A percentile compares a stretch with the other conserved stretches of the same genome.
These are phyloP conservation scores for Gracilinanus agilis DNA, from an alignment of 2,113 vertebrate genomes.

Conservation along the genomic window DNA sequence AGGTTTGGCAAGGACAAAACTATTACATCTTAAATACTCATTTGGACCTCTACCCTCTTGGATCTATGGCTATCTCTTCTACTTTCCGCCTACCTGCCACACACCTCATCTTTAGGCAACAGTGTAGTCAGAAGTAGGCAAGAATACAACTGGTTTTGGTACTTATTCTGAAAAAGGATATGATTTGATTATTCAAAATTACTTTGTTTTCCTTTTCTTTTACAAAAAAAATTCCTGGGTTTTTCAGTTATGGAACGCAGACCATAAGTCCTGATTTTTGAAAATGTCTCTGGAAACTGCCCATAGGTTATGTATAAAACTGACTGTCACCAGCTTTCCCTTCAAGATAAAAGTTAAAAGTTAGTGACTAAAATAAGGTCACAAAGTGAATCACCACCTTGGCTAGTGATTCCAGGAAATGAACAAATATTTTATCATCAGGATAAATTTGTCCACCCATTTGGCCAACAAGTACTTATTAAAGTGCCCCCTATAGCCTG, in stretches of 20 bases:
- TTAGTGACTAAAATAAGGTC: background rate
- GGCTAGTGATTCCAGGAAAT: background rate
- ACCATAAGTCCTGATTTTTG: slow-evolving; percentile 29
- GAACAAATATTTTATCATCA: background rate
- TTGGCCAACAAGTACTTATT: background rate
- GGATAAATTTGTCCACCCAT: background rate
- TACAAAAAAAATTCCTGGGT: slow-evolving; percentile 7
- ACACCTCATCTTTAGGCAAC: background rate
- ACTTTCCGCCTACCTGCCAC: background rate
- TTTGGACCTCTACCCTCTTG: background rate
- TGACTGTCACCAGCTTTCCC: background rate
- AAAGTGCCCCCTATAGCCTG: background rate
- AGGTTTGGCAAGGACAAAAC: background rate
- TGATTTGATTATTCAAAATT: background rate
- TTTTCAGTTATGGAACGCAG: slow-evolving; percentile 26
- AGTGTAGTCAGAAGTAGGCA: slow-evolving; percentile 21
- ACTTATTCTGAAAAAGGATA: slow-evolving; percentile 23
- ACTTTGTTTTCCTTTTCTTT: slow-evolving; percentile 12
- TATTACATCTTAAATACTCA: background rate
- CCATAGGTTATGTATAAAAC: slow-evolving; percentile 29
- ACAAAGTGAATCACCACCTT: background rate
- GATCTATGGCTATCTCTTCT: background rate
- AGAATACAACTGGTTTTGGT: slow-evolving; percentile 19
- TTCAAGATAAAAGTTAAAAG: slow-evolving; percentile 20
- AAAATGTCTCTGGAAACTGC: slow-evolving; percentile 19